phyloP scores from a whole-genome alignment of 2,113 vertebrate genomes.

The Ammodytes dubius region DNA sequence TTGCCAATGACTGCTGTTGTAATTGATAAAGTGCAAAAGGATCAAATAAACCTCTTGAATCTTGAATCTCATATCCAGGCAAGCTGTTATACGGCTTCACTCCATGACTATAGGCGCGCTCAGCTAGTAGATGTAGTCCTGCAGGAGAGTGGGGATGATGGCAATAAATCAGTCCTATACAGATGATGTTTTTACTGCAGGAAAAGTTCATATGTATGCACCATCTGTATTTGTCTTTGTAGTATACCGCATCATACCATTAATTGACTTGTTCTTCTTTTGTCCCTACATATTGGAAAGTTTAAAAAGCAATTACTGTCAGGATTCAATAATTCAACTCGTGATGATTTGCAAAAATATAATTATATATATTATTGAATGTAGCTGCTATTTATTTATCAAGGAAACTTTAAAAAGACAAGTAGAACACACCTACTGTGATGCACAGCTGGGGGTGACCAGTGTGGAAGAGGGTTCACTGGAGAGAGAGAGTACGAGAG shows the following conservation, averaged over 20 bases:
- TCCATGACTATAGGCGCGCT: too few species aligned
- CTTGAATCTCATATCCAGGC: too few species aligned
- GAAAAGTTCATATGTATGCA: not conserved
- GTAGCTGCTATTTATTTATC: conserved; percentile 34
- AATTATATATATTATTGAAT: too few species aligned
- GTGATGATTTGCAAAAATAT: conserved; percentile 25
- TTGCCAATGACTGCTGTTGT: too few species aligned
- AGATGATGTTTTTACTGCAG: not conserved
- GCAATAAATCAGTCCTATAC: not conserved
- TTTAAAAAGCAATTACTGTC: conserved; percentile 31
- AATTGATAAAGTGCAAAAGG: too few species aligned
- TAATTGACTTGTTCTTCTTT: not conserved
- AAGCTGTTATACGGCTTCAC: too few species aligned
- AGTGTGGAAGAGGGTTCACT: conserved; percentile 5
- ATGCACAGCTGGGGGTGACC: conserved; percentile 28
- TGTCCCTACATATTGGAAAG: conserved; percentile 13
- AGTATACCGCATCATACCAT: not conserved
- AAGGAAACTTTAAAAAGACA: conserved; percentile 28
- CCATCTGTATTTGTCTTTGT: not conserved
- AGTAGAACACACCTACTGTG: conserved; percentile 31
- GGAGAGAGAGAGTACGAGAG: not conserved
- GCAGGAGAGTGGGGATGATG: too few species aligned
- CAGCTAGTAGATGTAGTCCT: too few species aligned
- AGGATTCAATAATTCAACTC: conserved; percentile 1
- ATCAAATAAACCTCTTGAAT: too few species aligned